phyloP scores from a whole-genome alignment of 2,888 invertebrate genomes.

The Apodemia mormo region DNA sequence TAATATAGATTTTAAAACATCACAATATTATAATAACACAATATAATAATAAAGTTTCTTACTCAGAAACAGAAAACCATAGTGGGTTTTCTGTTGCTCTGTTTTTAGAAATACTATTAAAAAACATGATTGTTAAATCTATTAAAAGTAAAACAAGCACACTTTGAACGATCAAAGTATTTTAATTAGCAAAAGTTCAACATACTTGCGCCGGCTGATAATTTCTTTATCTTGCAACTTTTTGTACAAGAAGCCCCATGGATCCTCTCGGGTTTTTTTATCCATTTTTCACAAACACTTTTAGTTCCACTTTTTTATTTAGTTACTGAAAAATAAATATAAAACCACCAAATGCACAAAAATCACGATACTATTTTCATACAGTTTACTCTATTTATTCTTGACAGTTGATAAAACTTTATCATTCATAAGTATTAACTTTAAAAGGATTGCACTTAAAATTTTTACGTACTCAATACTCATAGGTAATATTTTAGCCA shows the following conservation, averaged over 20 bases:
- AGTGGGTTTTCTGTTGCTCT: too few species aligned
- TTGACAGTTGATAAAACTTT: background rate
- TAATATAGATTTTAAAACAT: too few species aligned
- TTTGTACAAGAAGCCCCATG: slow-evolving; percentile 67
- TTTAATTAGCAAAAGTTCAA: background rate
- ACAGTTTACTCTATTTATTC: background rate
- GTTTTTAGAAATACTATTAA: too few species aligned
- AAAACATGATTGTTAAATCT: too few species aligned
- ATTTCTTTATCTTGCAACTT: slow-evolving; percentile 68
- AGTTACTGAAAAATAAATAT: background rate
- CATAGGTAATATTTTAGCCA: too few species aligned
- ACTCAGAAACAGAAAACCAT: too few species aligned
- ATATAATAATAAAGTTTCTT: too few species aligned
- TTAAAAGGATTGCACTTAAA: background rate
- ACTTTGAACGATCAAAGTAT: background rate
- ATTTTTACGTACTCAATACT: too few species aligned
- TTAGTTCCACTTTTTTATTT: background rate
- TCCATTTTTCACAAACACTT: slow-evolving; percentile 47
- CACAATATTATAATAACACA: too few species aligned
- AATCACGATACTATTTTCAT: background rate
- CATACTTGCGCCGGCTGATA: slow-evolving; percentile 65
- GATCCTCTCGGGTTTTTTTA: slow-evolving; percentile 51
- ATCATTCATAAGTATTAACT: too few species aligned
- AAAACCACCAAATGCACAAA: background rate
- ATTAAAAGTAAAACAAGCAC: too few species aligned